phyloP scores from a whole-genome alignment of 2,113 vertebrate genomes.

The Tor tambroides region DNA sequence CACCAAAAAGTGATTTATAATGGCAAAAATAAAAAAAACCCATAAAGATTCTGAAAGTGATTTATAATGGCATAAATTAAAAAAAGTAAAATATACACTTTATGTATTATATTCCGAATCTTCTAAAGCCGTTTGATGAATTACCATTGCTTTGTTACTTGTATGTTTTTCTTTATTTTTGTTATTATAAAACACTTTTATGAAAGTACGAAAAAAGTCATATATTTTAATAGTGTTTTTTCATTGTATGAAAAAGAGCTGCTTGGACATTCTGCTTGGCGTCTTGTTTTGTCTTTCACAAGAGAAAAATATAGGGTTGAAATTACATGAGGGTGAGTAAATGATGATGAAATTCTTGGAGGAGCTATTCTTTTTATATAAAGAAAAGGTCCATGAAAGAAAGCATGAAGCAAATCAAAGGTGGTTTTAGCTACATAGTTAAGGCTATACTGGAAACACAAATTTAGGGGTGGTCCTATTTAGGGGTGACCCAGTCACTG shows the following conservation, averaged over 20 bases:
- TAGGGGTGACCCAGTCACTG: not conserved
- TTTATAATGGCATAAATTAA: not conserved
- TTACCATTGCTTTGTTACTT: not conserved
- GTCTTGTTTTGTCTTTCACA: not conserved
- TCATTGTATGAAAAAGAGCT: not conserved
- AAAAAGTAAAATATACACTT: not conserved
- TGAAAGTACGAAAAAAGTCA: too few species aligned
- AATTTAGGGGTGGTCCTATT: conserved; percentile 17
- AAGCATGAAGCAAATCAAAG: not conserved
- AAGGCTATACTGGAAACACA: not conserved
- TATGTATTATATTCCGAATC: not conserved
- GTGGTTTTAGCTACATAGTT: not conserved
- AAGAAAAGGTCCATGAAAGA: not conserved
- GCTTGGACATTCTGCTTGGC: not conserved
- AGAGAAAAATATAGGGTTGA: not conserved
- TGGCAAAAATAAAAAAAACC: not conserved
- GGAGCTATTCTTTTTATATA: not conserved
- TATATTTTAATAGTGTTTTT: not conserved
- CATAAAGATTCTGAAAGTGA: not conserved
- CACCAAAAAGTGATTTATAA: not conserved
- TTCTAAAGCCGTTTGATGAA: not conserved
- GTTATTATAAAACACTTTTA: not conserved
- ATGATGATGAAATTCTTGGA: not conserved
- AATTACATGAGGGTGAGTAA: not conserved
- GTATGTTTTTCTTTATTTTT: not conserved